Evolutionary conservation across 2,888 invertebrate species (phyloP), one percentile per base, ranked within the genome.

Genomic region (Sarcophaga caerulescens): DNA sequence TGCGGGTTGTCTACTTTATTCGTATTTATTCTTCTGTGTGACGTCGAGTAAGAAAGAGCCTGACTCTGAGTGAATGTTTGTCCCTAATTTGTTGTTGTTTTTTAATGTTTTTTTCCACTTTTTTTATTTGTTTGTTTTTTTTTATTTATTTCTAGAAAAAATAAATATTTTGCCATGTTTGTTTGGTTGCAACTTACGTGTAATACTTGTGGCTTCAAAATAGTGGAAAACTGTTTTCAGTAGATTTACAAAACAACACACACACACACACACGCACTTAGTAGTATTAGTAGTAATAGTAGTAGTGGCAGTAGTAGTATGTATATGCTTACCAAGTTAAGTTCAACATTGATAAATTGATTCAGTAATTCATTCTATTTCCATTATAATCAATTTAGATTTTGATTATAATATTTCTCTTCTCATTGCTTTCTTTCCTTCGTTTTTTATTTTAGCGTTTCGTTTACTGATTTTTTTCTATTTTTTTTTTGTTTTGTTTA

Each of bases 1-100:
- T 89, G 90, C 92, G 91, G 92, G 92, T 90, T 90, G 92, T 91
- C 92, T 90, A 90, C 35, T 35, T 90, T 90, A 89, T 90, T 90
- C 78, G 52, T 77, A 25, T 52, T 69, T 81, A 59, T 81, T 44
- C 10, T n/a, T 57, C 70, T 2, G 17, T 70, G 35, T 77, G 52
- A 52, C 52, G 52, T 52, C 2, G 52, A 52, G 52, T 14, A 17
- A 52, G 52, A 52, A 17, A 52, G 52, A 52, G 52, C 1, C 35
- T 35, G 8, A 47, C 1, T 47, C 47, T 14, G 11, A 47, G 70
- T n/a, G 71, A 57, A 57, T 76, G 70, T 79, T 78, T 84, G 84
- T 84, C 65, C 80, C 73, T 78, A 83, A 63, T 81, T 78, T 52
- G 52, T 52, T 52, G 12, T 5, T 14, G 12, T 52, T 52, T 52